Conservation (phyloP, 2,888 invertebrate genomes). For the Aphodius granarius region DNA sequence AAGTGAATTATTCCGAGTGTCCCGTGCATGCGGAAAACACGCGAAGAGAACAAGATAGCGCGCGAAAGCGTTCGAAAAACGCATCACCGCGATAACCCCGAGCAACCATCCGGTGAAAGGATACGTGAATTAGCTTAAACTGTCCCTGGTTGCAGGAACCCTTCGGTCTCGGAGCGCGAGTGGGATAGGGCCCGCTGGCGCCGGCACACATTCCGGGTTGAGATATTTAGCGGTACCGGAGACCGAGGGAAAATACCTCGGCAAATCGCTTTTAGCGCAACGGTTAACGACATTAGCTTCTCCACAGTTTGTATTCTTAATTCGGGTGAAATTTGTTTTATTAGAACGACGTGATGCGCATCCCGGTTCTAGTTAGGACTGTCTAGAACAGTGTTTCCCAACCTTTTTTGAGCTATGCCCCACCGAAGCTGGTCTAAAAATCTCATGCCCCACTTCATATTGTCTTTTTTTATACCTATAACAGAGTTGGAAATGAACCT, state of each 20-base stretch:
- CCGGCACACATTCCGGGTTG: slow-evolving; percentile 18
- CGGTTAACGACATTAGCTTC: slow-evolving; percentile 32
- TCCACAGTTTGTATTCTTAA: slow-evolving; percentile 30
- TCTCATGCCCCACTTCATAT: no score
- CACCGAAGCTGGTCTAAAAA: no score
- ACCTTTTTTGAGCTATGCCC: no score
- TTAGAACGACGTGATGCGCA: slow-evolving; percentile 20
- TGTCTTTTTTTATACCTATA: no score
- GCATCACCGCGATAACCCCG: slow-evolving; percentile 24
- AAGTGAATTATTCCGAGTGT: not conserved
- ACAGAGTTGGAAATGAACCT: no score
- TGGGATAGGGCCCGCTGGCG: not conserved
- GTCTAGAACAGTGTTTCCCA: no score
- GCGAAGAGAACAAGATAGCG: not conserved
- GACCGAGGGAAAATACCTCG: slow-evolving; percentile 6
- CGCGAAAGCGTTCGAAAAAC: slow-evolving; percentile 12
- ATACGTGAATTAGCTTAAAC: slow-evolving; percentile 29
- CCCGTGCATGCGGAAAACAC: slow-evolving; percentile 2
- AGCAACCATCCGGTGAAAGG: slow-evolving; percentile 18
- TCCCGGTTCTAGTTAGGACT: slow-evolving; percentile 10
- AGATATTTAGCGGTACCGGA: slow-evolving; percentile 10
- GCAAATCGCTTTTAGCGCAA: slow-evolving; percentile 32
- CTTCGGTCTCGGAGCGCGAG: not conserved
- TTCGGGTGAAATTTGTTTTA: slow-evolving; percentile 28
- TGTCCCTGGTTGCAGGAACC: slow-evolving; percentile 20